phyloP scores from a whole-genome alignment of 2,113 vertebrate species.

The Arothron firmamentum region DNA sequence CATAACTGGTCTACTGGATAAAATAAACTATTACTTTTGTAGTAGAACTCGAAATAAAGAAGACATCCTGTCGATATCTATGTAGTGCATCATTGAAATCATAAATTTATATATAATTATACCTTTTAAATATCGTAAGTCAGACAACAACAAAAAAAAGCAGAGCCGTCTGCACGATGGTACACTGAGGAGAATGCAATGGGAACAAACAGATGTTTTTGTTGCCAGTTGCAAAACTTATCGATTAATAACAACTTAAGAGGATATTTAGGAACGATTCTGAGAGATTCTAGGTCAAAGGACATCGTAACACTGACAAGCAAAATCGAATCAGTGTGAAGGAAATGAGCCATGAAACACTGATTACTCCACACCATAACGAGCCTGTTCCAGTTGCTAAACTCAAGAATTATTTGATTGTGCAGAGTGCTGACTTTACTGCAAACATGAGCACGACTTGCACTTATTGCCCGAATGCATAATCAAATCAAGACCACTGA shows the following conservation, averaged over 20 bases:
- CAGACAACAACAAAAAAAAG: too few relatives aligned
- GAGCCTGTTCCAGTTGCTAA: slow-evolving; percentile 66
- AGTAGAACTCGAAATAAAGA: too few relatives aligned
- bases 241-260: slow-evolving; percentile 13
- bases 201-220: too few relatives aligned
- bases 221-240: slow-evolving; percentile 5
- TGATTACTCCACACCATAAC: slow-evolving; percentile 72
- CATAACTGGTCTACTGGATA: too few relatives aligned
- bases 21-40: too few relatives aligned
- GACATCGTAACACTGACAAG: slow-evolving; percentile 68
- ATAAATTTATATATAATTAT: too few relatives aligned
- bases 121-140: too few relatives aligned
- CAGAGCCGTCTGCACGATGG: too few relatives aligned
- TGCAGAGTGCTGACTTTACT: slow-evolving; percentile 76
- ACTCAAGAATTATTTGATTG: slow-evolving; percentile 73
- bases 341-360: slow-evolving; percentile 75
- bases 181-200: too few relatives aligned
- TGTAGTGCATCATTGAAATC: too few relatives aligned
- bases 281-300: slow-evolving; percentile 58
- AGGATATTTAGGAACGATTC: slow-evolving; percentile 41
- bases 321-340: slow-evolving; percentile 77
- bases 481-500: slow-evolving; percentile 79
- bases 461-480: slow-evolving; percentile 72
- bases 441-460: slow-evolving; percentile 75
- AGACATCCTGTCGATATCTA: too few relatives aligned